Percentiles rank a stretch among this genome's conserved stretches.
These are phyloP conservation scores for Rafetus swinhoei DNA, from an alignment of 2,113 vertebrate species.

Conservation along the genomic window DNA sequence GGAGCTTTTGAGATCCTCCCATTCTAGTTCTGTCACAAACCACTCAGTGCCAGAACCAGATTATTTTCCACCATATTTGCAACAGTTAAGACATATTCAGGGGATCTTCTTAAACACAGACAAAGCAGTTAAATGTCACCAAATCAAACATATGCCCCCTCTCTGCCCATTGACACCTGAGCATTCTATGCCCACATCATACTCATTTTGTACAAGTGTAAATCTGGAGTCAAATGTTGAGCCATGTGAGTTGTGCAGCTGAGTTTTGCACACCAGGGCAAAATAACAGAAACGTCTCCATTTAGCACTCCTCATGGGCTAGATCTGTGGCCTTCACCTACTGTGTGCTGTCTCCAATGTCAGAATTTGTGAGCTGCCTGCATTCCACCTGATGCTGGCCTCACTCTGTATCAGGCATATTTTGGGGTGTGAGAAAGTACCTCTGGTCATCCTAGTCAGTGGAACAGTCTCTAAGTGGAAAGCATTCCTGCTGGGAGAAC, in stretches of 20 bases:
- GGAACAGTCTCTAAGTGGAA: neutral
- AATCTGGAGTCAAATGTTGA: neutral
- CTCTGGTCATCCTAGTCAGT: neutral
- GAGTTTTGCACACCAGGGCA: neutral
- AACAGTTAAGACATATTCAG: neutral
- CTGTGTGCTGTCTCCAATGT: fast-evolving
- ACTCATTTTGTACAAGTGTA: neutral
- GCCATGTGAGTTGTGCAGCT: neutral
- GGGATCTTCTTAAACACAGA: neutral
- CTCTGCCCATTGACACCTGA: neutral
- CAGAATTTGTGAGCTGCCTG: neutral
- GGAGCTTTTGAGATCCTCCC: neutral
- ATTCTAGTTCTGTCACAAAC: neutral
- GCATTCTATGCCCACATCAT: fast-evolving
- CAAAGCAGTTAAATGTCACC: neutral
- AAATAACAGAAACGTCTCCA: fast-evolving
- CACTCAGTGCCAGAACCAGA: neutral
- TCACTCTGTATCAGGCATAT: neutral
- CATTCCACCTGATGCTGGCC: neutral
- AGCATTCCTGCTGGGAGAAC: neutral
- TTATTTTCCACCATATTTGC: neutral
- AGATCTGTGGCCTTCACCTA: neutral
- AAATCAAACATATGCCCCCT: no score
- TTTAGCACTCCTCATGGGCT: fast-evolving
- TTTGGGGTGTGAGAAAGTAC: neutral